A percentile compares a stretch with the other conserved stretches of the same genome.
Conservation (phyloP, 1,140 invertebrate genomes). For the Eurosta solidaginis region DNA sequence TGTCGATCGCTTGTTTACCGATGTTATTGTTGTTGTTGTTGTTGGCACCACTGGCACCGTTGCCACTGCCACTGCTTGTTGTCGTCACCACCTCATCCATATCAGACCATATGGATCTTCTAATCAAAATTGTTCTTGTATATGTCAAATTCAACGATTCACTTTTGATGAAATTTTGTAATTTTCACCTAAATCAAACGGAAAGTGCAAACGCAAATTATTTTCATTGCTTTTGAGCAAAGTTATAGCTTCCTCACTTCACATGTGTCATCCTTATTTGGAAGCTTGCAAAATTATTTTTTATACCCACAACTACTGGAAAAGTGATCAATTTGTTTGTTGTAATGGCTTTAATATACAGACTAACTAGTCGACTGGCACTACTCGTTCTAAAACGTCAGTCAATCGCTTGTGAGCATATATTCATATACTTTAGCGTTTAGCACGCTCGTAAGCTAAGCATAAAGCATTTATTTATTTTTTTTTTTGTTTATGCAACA, state of each 20-base stretch:
- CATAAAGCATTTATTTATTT: no score
- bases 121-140: conserved; percentile 12
- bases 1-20: no score
- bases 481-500: conserved; percentile 15
- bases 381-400: conserved; percentile 2
- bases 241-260: conserved; percentile 59
- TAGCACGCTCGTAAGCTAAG: background rate
- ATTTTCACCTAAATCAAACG: conserved; percentile 13
- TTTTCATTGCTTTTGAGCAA: conserved; percentile 52
- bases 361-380: no score
- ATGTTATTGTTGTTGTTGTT: background rate
- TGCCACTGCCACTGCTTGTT: background rate
- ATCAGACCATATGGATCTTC: conserved; percentile 22
- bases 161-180: conserved; percentile 24
- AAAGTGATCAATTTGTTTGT: conserved; percentile 23
- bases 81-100: background rate
- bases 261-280: conserved; percentile 60
- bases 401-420: background rate
- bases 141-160: background rate
- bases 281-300: conserved; percentile 49
- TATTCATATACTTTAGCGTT: background rate
- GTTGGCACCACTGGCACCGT: background rate
- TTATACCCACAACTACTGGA: background rate
- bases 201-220: conserved; percentile 53
- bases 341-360: conserved; percentile 5